Percentiles rank a stretch among this genome's conserved stretches.
Conservation (phyloP, 2,797 vertebrate species). For the Apodemus agrarius region DNA sequence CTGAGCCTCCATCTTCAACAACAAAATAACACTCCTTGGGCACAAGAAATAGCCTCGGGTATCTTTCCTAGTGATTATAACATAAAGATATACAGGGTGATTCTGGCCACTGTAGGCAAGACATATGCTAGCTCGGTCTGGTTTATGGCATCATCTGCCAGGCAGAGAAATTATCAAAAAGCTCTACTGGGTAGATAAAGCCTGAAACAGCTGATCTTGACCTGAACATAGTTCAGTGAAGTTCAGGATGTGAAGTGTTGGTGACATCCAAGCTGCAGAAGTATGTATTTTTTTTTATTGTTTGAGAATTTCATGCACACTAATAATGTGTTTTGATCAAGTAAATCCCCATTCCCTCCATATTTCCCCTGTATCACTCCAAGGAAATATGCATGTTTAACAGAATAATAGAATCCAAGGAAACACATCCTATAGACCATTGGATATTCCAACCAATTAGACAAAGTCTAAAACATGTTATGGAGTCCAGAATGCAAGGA, state of each 20-base stretch:
- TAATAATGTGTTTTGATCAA: not conserved
- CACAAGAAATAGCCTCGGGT: not conserved
- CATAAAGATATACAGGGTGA: slow-evolving; percentile 69
- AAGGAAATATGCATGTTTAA: not conserved
- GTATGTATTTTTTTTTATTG: not conserved
- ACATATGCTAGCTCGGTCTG: slow-evolving; percentile 79
- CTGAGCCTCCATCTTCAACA: not conserved
- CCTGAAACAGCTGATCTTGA: slow-evolving; percentile 2
- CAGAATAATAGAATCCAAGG: not conserved
- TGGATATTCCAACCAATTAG: not conserved
- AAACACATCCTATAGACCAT: not conserved
- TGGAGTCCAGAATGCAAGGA: not conserved
- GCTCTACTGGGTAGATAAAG: not conserved
- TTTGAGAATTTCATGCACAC: not conserved
- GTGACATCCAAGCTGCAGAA: not conserved
- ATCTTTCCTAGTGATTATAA: slow-evolving; percentile 48
- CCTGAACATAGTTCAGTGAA: not conserved
- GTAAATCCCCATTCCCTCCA: not conserved
- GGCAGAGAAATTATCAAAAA: slow-evolving; percentile 59
- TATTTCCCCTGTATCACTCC: not conserved
- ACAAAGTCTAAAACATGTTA: not conserved
- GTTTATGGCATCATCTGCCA: slow-evolving; percentile 42
- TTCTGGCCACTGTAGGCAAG: slow-evolving; percentile 54
- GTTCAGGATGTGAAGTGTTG: not conserved
- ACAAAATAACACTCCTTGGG: not conserved